These are phyloP conservation scores for Tympanoctomys barrerae DNA, from an alignment of 2,797 vertebrate genomes.

Conservation along the genomic window DNA sequence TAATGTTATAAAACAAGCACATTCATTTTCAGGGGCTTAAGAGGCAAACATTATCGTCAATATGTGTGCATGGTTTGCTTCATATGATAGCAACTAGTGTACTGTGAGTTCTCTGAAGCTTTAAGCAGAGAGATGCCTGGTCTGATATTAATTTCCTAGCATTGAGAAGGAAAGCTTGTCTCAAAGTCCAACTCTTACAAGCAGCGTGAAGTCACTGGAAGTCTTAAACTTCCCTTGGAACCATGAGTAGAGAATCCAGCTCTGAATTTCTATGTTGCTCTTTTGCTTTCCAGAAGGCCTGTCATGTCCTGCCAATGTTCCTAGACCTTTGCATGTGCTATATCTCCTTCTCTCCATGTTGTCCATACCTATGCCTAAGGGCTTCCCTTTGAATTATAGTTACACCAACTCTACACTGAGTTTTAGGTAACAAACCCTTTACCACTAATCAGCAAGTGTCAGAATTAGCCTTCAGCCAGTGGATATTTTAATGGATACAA, in stretches of 20 bases:
- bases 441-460: background rate
- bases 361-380: background rate
- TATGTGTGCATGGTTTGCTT: background rate
- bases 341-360: background rate
- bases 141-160: background rate
- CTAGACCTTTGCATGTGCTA: background rate
- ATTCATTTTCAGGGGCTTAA: background rate
- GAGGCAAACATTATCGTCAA: background rate
- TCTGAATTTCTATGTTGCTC: background rate
- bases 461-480: background rate
- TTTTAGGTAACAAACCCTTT: background rate
- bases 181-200: background rate
- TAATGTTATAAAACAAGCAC: background rate
- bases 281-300: background rate
- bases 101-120: background rate
- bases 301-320: fast-evolving
- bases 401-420: background rate
- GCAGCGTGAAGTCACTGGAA: background rate
- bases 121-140: background rate
- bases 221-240: background rate
- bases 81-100: background rate
- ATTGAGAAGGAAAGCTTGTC: background rate
- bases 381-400: background rate
- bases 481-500: background rate
- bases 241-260: fast-evolving